Conservation (phyloP, 2,888 invertebrate species). For the Heliconius cydno region DNA sequence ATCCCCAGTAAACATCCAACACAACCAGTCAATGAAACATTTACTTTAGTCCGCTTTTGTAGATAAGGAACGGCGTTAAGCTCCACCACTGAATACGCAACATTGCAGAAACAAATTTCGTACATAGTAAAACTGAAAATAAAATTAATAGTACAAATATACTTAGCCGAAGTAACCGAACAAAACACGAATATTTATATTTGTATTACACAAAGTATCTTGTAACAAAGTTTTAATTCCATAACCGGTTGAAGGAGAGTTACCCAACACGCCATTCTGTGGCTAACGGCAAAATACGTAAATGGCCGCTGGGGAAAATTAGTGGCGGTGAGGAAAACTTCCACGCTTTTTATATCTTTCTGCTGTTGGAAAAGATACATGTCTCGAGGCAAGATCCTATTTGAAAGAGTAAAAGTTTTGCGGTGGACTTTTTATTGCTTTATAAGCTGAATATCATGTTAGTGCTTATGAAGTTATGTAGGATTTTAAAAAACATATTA, state of each 20-base stretch:
- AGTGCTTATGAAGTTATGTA: not conserved
- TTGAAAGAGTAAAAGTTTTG: slow-evolving; percentile 8
- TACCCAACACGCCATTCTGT: slow-evolving; percentile 21
- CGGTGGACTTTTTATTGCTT: not conserved
- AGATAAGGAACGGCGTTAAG: too few species aligned
- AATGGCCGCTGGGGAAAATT: slow-evolving; percentile 38
- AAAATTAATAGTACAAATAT: too few species aligned
- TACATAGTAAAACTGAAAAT: too few species aligned
- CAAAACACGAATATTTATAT: not conserved
- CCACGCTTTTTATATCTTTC: slow-evolving; percentile 18
- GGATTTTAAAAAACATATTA: not conserved
- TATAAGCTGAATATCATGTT: not conserved
- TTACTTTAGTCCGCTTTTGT: too few species aligned
- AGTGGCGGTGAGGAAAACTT: slow-evolving; percentile 28
- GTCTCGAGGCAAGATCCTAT: not conserved
- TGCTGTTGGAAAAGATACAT: not conserved
- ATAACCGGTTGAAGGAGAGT: slow-evolving; percentile 27
- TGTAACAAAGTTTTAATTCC: slow-evolving; percentile 36
- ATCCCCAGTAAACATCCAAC: too few species aligned
- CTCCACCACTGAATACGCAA: too few species aligned
- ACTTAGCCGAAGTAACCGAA: not conserved
- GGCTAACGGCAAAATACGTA: slow-evolving; percentile 28
- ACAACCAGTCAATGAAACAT: too few species aligned
- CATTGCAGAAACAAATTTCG: too few species aligned
- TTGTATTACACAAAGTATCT: slow-evolving; percentile 24